Base-by-base conservation (phyloP, 2,888 invertebrate species). In the Sussaba pulchella region DNA sequence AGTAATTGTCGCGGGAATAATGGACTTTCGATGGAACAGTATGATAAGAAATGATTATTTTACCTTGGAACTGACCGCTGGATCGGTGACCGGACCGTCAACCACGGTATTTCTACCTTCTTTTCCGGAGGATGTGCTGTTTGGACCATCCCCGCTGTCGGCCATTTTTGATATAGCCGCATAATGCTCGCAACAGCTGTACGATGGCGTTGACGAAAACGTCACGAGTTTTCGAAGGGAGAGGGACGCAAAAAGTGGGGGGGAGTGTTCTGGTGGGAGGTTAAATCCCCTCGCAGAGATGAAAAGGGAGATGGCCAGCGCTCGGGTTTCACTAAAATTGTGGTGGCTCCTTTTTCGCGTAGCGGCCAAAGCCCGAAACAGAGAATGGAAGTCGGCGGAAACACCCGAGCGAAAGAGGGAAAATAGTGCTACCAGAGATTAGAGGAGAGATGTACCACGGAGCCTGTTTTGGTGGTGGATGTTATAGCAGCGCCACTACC, bases 31-130 rank as follows among this genome's bases (percentile, higher is more conserved):
- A 8, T 1, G 19, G 26, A 54, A 1, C 3, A 26, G 12, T 26
- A 10, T 31, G 21, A 14, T 14, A 47, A 52, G 9, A 17, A 26
- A 52, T 54, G 45, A 66, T 36, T 57, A 10, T 67, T 87, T 89
- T 91, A 94, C 94, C 94, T 94, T 94, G 52, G 92, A 93, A 69
- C 92, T 92, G 81, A 96, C 95, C 54, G 96, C 96, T 78, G 96
- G 96, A 92, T 96, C 96, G 47, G 96, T 96, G 85, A 96, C 95
- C 73, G 96, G 96, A 88, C 95, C 95, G 92, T 96, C 96, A 85
- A 94, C 94, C 9, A 96, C 94, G 67, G 95, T 84, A 82, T 87
- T 88, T 85, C 88, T 88, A 82, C 83, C 84, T 77, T 89, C 90
- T 88, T 91, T 91, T 70, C 89, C 89, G 59, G 90, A 89, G 66